Percentiles rank a stretch among this genome's conserved stretches.
Evolutionary conservation across 2,888 invertebrate species (phyloP).

Genomic region (Vandiemenella viatica): DNA sequence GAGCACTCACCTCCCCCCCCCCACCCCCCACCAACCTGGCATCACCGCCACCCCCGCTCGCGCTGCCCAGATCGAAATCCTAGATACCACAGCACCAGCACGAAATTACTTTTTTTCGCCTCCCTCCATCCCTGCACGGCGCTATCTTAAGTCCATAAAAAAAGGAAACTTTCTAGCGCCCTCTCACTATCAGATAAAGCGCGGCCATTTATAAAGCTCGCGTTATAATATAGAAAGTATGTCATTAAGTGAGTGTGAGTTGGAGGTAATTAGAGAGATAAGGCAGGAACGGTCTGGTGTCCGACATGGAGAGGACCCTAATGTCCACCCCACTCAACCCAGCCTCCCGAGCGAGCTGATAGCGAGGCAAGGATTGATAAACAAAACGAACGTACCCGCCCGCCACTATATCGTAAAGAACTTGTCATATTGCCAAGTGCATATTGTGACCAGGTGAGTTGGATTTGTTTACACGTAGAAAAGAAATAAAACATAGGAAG

Average conservation of each 20-base stretch:
- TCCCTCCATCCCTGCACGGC: too few species aligned
- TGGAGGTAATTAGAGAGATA: conserved; percentile 1
- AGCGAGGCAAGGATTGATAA: too few species aligned
- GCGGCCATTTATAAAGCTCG: conserved; percentile 1
- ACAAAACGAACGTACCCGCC: too few species aligned
- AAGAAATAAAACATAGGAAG: too few species aligned
- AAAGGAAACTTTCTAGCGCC: conserved; percentile 6
- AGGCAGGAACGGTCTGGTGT: too few species aligned
- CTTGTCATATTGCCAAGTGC: too few species aligned
- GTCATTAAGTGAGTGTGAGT: conserved; percentile 1
- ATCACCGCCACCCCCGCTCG: background rate
- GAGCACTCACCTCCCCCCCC: conserved; percentile 21
- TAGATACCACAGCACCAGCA: conserved; percentile 6
- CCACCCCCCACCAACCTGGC: background rate
- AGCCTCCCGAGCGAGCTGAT: too few species aligned
- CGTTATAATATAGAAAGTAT: conserved; percentile 3
- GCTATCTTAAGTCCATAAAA: conserved; percentile 9
- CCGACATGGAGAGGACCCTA: too few species aligned
- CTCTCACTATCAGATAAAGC: conserved; percentile 7
- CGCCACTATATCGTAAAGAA: too few species aligned
- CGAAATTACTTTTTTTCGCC: conserved; percentile 14
- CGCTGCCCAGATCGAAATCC: conserved; percentile 3
- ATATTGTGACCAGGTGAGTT: too few species aligned
- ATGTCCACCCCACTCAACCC: too few species aligned
- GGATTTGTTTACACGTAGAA: too few species aligned